These are phyloP conservation scores for Silurus glanis DNA, from an alignment of 2,113 vertebrate genomes.

Conservation along the genomic window DNA sequence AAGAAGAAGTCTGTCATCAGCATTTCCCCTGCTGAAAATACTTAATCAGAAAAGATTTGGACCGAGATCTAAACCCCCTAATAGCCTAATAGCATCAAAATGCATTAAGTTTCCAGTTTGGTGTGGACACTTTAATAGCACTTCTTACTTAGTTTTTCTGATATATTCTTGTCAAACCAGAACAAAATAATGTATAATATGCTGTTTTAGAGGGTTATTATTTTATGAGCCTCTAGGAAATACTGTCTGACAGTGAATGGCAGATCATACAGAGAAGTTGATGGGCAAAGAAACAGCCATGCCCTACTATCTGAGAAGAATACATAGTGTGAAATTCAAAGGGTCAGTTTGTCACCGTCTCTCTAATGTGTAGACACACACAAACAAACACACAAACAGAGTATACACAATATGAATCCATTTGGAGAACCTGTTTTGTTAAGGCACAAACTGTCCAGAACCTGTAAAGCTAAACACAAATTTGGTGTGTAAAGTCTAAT, in stretches of 20 bases:
- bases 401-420: background rate
- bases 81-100: background rate
- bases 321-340: constrained; percentile 53
- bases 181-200: constrained; percentile 30
- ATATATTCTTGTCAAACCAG: constrained; percentile 8
- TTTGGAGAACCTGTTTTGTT: background rate
- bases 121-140: background rate
- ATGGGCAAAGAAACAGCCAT: constrained; percentile 22
- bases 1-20: background rate
- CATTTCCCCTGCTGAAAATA: background rate
- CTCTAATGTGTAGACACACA: constrained; percentile 10
- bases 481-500: background rate
- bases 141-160: background rate
- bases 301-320: constrained; percentile 24
- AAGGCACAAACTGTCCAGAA: background rate
- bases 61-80: background rate
- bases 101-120: background rate
- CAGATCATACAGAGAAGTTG: background rate
- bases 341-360: constrained; percentile 50
- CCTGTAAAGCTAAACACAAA: background rate
- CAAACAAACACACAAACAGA: background rate
- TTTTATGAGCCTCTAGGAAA: constrained; percentile 7
- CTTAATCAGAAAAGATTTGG: background rate
- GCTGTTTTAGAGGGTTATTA: constrained; percentile 39
- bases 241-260: background rate